phyloP scores from a whole-genome alignment of 2,797 vertebrate species.

The Champsocephalus gunnari region DNA sequence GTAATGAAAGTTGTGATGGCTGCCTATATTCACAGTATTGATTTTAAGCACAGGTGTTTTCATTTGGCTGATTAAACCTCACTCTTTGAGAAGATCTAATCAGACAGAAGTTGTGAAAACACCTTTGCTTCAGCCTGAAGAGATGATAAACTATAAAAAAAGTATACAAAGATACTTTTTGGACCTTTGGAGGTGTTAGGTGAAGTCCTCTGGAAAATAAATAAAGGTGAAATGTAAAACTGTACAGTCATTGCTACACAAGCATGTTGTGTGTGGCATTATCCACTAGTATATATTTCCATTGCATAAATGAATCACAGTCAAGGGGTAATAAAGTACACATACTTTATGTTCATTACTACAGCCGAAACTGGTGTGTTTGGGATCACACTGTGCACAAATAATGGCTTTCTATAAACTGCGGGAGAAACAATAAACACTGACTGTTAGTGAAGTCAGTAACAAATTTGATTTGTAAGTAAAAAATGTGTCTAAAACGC shows the following conservation, averaged over 20 bases:
- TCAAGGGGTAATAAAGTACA: conserved; percentile 2
- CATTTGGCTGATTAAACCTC: background rate
- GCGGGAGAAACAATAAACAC: background rate
- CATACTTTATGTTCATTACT: conserved; percentile 2
- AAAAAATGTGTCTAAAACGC: too few relatives aligned
- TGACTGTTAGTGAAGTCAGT: conserved; percentile 2
- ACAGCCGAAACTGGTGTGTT: background rate
- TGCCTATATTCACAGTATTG: too few relatives aligned
- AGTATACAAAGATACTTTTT: background rate
- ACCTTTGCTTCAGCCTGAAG: background rate
- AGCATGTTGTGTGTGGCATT: background rate
- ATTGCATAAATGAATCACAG: conserved; percentile 6
- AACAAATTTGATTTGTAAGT: background rate
- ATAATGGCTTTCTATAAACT: background rate
- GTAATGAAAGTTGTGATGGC: background rate
- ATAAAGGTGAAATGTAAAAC: conserved; percentile 8
- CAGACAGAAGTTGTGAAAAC: background rate
- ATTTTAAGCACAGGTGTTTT: background rate
- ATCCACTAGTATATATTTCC: background rate
- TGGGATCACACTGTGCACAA: conserved; percentile 4
- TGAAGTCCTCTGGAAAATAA: background rate
- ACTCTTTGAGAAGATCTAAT: background rate
- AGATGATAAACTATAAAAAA: background rate
- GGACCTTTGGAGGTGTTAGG: background rate
- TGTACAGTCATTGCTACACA: conserved; percentile 10